Percentiles rank a stretch among this genome's conserved stretches.
These are phyloP conservation scores for Coenonympha glycerion DNA, from an alignment of 2,888 invertebrate species.

Conservation along the genomic window DNA sequence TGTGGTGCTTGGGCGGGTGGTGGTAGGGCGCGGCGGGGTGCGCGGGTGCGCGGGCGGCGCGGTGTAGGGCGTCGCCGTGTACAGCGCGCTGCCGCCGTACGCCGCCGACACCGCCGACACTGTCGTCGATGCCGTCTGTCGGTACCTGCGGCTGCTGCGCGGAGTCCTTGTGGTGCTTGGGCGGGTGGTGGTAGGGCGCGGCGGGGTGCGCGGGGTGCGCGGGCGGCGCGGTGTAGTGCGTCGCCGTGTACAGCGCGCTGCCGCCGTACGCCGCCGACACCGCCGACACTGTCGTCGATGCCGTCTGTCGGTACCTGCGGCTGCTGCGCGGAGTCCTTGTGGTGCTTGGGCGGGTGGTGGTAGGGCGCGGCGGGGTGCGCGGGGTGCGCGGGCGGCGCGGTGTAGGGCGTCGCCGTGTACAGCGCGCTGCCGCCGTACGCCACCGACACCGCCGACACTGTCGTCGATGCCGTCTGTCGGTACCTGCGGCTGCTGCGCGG, in stretches of 20 bases:
- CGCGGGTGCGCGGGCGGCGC: conserved; percentile 30
- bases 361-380: conserved; percentile 31
- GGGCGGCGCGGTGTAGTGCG: conserved; percentile 36
- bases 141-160: conserved; percentile 12
- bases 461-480: background rate
- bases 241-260: conserved; percentile 63
- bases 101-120: conserved; percentile 35
- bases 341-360: conserved; percentile 36
- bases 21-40: conserved; percentile 33
- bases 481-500: background rate
- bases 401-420: conserved; percentile 55
- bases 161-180: conserved; percentile 32
- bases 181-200: conserved; percentile 36
- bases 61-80: conserved; percentile 53
- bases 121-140: conserved; percentile 56
- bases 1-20: conserved; percentile 35
- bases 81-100: conserved; percentile 65
- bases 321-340: conserved; percentile 31
- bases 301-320: background rate
- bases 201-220: conserved; percentile 29
- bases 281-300: background rate
- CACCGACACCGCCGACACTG: conserved; percentile 32
- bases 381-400: conserved; percentile 29
- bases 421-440: conserved; percentile 63
- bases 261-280: conserved; percentile 54